Percentiles rank a stretch among this genome's conserved stretches.
phyloP scores from a whole-genome alignment of 2,113 vertebrate genomes.

The Trachemys scripta region DNA sequence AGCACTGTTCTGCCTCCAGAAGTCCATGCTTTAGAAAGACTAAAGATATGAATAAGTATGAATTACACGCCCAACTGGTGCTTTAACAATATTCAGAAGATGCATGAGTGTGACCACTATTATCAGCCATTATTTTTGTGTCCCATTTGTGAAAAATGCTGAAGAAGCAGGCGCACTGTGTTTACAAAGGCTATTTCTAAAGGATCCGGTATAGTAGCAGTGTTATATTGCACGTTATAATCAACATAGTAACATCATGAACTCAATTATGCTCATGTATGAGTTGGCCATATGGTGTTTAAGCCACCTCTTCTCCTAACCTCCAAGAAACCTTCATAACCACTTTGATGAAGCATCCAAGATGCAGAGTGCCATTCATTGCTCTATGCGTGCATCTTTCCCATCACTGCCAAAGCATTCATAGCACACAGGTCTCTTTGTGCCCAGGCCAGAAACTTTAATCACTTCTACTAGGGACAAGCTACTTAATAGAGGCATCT shows the following conservation, averaged over 20 bases:
- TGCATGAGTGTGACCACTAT: neutral
- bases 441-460: conserved; percentile 28
- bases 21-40: neutral
- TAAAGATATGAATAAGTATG: neutral
- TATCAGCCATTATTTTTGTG: neutral
- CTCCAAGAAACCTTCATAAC: neutral
- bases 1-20: neutral
- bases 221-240: neutral
- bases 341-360: neutral
- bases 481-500: conserved; percentile 32
- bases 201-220: neutral
- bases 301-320: neutral
- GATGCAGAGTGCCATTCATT: neutral
- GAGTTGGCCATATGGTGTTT: neutral
- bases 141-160: neutral
- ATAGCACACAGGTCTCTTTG: conserved; percentile 3
- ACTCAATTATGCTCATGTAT: neutral
- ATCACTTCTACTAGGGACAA: conserved; percentile 35
- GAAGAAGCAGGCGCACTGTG: neutral
- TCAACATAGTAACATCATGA: neutral
- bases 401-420: conserved; percentile 6
- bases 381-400: neutral
- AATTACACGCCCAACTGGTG: neutral
- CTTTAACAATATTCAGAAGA: neutral
- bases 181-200: neutral